Evolutionary conservation across 2,113 vertebrate species (phyloP).

Genomic region (Scophthalmus maximus): DNA sequence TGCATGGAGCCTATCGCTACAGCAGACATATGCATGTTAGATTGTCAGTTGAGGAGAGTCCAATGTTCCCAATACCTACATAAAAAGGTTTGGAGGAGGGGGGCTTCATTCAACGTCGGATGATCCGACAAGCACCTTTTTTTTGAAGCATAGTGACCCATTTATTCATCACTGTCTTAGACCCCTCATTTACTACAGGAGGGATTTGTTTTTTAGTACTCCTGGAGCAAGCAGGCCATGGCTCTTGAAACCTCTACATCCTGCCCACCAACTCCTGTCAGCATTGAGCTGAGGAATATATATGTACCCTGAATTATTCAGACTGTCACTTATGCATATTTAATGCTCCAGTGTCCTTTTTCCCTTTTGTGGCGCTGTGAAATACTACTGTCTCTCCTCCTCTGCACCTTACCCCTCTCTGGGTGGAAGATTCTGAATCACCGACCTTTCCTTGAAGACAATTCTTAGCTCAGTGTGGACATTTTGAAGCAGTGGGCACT

Average conservation of each 20-base stretch:
- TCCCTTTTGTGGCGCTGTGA: conserved; percentile 76
- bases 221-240: conserved; percentile 28
- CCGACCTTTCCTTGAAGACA: conserved; percentile 6
- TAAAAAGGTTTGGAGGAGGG: not conserved
- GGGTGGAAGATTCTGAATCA: conserved; percentile 48
- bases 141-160: conserved; percentile 6
- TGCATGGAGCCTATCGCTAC: not conserved
- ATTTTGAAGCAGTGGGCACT: conserved; percentile 11
- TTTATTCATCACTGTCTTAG: not conserved
- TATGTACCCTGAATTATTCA: conserved; percentile 84
- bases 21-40: too few relatives aligned
- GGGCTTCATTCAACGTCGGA: not conserved
- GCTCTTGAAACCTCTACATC: conserved; percentile 46
- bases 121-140: not conserved
- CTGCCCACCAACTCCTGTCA: conserved; percentile 66
- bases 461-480: conserved; percentile 17
- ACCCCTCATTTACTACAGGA: conserved; percentile 7
- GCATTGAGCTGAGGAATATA: conserved; percentile 75
- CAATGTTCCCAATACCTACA: not conserved
- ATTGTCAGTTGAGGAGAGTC: not conserved
- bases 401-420: conserved; percentile 33
- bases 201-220: conserved; percentile 47
- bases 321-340: conserved; percentile 81
- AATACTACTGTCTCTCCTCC: conserved; percentile 70
- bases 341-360: conserved; percentile 80